Evolutionary conservation across 2,888 invertebrate genomes (phyloP).

Genomic region (Leptopilina myrica): DNA sequence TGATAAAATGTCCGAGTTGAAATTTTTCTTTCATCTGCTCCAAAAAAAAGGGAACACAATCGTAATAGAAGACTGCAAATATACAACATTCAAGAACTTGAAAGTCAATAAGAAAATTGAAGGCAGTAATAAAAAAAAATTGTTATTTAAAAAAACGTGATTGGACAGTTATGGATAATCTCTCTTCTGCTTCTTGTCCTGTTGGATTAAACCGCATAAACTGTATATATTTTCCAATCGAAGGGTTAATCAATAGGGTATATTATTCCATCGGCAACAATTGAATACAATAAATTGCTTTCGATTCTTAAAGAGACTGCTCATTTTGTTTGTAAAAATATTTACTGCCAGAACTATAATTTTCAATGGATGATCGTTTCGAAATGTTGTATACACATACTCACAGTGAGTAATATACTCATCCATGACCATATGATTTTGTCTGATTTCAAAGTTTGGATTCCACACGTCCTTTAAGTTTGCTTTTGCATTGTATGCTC

Average conservation of each 20-base stretch:
- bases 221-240: not conserved
- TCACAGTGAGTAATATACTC: constrained; percentile 26
- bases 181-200: not conserved
- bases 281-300: constrained; percentile 6
- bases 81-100: no score
- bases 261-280: not conserved
- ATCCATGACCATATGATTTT: constrained; percentile 24
- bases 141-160: not conserved
- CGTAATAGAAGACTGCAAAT: no score
- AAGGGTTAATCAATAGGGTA: constrained; percentile 21
- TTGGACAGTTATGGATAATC: not conserved
- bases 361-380: constrained; percentile 34
- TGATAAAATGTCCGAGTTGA: no score
- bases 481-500: constrained; percentile 38
- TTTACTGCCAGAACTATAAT: constrained; percentile 16
- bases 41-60: no score
- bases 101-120: not conserved
- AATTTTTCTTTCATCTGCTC: no score
- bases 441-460: constrained; percentile 51
- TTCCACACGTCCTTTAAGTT: constrained; percentile 41
- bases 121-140: not conserved
- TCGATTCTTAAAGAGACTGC: constrained; percentile 9
- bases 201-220: not conserved
- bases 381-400: constrained; percentile 38
- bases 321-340: constrained; percentile 26